Percentiles rank a stretch among this genome's conserved stretches.
phyloP scores from a whole-genome alignment of 2,113 vertebrate genomes.

The Poeciliopsis occidentalis region DNA sequence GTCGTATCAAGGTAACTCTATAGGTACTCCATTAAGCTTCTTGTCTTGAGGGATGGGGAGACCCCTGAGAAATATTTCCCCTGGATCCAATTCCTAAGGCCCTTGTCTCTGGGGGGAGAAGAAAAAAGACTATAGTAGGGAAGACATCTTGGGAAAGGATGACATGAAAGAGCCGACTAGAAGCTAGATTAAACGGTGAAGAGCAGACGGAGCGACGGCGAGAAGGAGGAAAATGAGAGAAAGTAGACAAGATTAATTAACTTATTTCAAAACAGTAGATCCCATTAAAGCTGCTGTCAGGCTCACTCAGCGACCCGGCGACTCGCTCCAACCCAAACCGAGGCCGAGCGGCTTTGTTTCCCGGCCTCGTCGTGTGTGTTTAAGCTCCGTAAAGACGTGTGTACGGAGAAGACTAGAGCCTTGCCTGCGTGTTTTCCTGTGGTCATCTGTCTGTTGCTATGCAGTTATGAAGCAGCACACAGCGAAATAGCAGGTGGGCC shows the following conservation, averaged over 20 bases:
- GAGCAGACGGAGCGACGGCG: neutral
- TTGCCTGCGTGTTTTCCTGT: neutral
- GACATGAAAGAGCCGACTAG: slow-evolving; percentile 24
- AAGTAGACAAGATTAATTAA: slow-evolving; percentile 64
- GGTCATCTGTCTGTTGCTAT: slow-evolving; percentile 38
- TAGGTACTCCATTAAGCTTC: slow-evolving; percentile 13
- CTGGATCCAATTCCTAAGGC: slow-evolving; percentile 26
- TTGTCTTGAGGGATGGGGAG: neutral
- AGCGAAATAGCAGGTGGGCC: slow-evolving; percentile 45
- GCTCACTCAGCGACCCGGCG: slow-evolving; percentile 2
- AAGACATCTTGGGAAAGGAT: slow-evolving; percentile 8
- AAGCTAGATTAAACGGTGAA: slow-evolving; percentile 45
- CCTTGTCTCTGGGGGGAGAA: slow-evolving; percentile 13
- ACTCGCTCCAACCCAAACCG: slow-evolving; percentile 4
- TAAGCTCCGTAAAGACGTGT: neutral
- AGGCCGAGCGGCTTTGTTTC: slow-evolving; percentile 42
- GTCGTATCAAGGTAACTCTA: neutral
- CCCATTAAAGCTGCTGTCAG: slow-evolving; percentile 57
- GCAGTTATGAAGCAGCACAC: slow-evolving; percentile 42
- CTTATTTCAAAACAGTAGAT: slow-evolving; percentile 58
- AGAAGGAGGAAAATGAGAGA: slow-evolving; percentile 29
- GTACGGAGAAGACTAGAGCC: neutral
- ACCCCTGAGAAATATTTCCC: slow-evolving; percentile 22
- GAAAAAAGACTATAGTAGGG: neutral
- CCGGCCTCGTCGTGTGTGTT: neutral